Evolutionary conservation across 1,140 invertebrate species (phyloP), one percentile per base, ranked within the genome.

Genomic region (Drosophila arawakana): DNA sequence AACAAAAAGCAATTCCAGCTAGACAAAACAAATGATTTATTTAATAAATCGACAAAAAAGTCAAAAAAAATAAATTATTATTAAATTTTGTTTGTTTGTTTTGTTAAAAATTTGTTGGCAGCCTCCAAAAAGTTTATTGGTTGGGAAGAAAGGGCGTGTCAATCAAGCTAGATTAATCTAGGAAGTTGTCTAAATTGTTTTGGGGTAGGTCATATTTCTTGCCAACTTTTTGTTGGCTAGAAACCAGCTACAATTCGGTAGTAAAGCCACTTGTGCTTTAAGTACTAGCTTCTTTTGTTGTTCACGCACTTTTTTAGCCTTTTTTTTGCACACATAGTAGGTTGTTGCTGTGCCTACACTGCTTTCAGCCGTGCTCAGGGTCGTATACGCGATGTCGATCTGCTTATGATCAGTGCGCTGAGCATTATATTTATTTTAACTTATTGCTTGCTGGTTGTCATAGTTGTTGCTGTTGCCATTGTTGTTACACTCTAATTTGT

Each of bases 21-120:
- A 70, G 55, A 68, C 50, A 66, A 78, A 76, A 78, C 82, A 82
- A 86, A 88, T 88, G 79, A 88, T 88, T 88, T 88, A 88, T 88
- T 88, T 88, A 77, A 77, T 74, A 73, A 41, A 70, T 61, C 78
- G 61, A 54, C 73, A 69, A 79, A 76, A 52, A 11, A 41, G 18
- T 49, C 15, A 66, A 35, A 49, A 58, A 67, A 73, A 81, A 73
- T 35, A 67, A 65, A 71, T 88, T 88, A 78, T 80, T 62, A 68
- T 66, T 84, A 30, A 30, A 30, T 84, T 76, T 43, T 43, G 61
- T 61, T 63, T 30, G 25, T 49, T 30, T 30, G 25, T 30, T 5
- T 30, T 30, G 25, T 30, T 30, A 30, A 30, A 30, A 52, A 61
- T 80, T 76, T 81, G 61, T 70, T 78, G 44, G 47, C 81, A 80